phyloP scores from a whole-genome alignment of 2,888 invertebrate genomes.

The Augochlorella aurata region DNA sequence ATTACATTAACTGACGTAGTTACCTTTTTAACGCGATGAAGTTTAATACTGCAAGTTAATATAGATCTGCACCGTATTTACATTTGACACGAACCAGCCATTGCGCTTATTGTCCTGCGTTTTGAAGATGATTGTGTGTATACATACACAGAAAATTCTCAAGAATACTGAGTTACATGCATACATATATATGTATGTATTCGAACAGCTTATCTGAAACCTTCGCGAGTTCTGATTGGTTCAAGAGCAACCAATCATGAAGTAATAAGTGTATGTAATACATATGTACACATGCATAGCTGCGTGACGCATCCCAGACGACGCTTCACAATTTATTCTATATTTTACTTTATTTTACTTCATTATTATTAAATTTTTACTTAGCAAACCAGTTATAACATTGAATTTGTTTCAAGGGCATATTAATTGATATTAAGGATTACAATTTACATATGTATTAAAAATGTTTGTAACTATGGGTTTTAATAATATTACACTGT shows the following conservation, averaged over 20 bases:
- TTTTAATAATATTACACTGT: neutral
- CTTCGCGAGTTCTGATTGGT: slow-evolving; percentile 27
- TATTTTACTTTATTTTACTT: neutral
- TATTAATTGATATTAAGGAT: neutral
- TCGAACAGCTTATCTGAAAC: slow-evolving; percentile 8
- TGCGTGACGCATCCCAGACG: neutral
- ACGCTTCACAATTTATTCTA: neutral
- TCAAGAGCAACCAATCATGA: slow-evolving; percentile 14
- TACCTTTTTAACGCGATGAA: slow-evolving; percentile 13
- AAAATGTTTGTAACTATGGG: neutral
- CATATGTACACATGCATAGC: too few relatives aligned
- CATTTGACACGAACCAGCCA: slow-evolving; percentile 41
- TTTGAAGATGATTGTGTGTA: neutral
- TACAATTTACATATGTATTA: slow-evolving; percentile 16
- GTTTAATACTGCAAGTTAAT: slow-evolving; percentile 28
- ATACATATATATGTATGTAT: neutral
- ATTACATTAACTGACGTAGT: neutral
- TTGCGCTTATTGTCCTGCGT: slow-evolving; percentile 36
- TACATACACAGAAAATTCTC: too few relatives aligned
- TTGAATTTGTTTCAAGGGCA: neutral
- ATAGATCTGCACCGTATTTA: slow-evolving; percentile 36
- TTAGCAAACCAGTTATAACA: neutral
- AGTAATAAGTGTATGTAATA: neutral
- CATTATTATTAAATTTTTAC: neutral
- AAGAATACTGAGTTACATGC: too few relatives aligned